Conservation (phyloP, 2,888 invertebrate genomes). For the Andricus quercusramuli region DNA sequence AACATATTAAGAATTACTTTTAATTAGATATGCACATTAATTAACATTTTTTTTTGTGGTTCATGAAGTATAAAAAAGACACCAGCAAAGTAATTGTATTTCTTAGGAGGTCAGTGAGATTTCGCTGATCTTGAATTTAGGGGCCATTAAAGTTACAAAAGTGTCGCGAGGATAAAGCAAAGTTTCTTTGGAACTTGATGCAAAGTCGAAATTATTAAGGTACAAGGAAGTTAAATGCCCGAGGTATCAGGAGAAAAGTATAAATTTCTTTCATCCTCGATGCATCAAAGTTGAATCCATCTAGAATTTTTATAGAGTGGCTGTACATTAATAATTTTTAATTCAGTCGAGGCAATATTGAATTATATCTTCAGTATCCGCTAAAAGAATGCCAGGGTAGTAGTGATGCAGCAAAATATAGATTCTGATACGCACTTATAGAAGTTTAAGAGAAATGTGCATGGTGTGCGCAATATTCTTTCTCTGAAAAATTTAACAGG, state of each 20-base stretch:
- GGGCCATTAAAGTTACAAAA: background rate
- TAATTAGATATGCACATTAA: background rate
- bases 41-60: background rate
- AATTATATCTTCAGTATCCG: background rate
- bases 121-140: background rate
- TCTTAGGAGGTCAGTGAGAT: background rate
- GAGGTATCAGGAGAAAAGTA: background rate
- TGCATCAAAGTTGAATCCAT: background rate
- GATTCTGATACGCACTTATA: background rate
- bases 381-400: background rate
- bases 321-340: background rate
- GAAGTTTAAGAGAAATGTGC: background rate
- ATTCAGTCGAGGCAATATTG: background rate
- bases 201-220: background rate
- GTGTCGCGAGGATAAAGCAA: background rate
- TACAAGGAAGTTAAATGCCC: background rate
- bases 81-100: background rate
- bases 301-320: background rate
- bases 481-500: background rate
- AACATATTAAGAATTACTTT: too few relatives aligned
- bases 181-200: constrained; percentile 5
- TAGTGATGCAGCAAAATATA: too few relatives aligned
- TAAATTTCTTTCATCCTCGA: background rate
- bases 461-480: background rate
- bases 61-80: background rate